Evolutionary conservation across 2,888 invertebrate species (phyloP).

Genomic region (Ryuthela nishihirai): DNA sequence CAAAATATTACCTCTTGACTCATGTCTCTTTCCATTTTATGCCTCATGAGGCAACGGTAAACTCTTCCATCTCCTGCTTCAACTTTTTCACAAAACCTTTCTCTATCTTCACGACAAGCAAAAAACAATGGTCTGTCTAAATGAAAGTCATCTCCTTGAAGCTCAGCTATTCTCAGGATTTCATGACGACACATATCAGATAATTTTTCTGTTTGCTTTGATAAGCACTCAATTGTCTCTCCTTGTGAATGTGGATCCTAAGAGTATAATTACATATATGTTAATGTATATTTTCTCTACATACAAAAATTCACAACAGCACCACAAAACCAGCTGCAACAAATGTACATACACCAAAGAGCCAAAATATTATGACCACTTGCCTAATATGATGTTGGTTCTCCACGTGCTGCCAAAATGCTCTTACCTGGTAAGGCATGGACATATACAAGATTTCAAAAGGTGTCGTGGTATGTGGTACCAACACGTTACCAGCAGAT

Average conservation of each 20-base stretch:
- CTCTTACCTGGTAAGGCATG: no score
- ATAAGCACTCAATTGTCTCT: conserved; percentile 77
- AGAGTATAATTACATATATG: no score
- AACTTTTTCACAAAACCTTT: conserved; percentile 66
- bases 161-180: conserved; percentile 76
- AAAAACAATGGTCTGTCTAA: conserved; percentile 83
- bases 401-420: no score
- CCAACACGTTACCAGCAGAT: no score
- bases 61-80: conserved; percentile 73
- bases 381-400: no score
- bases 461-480: no score
- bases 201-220: conserved; percentile 63
- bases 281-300: no score
- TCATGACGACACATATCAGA: conserved; percentile 68
- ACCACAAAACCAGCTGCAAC: no score
- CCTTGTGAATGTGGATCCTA: conserved; percentile 63
- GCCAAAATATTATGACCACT: no score
- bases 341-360: no score
- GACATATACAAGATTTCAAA: no score
- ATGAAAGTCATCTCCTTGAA: conserved; percentile 83
- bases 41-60: conserved; percentile 81
- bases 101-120: conserved; percentile 81
- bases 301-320: no score
- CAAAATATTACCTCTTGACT: conserved; percentile 52
- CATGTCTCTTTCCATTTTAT: conserved; percentile 68